Evolutionary conservation across 2,888 invertebrate species (phyloP), one percentile per base, ranked within the genome.

Genomic region (Drosophila subquinaria): DNA sequence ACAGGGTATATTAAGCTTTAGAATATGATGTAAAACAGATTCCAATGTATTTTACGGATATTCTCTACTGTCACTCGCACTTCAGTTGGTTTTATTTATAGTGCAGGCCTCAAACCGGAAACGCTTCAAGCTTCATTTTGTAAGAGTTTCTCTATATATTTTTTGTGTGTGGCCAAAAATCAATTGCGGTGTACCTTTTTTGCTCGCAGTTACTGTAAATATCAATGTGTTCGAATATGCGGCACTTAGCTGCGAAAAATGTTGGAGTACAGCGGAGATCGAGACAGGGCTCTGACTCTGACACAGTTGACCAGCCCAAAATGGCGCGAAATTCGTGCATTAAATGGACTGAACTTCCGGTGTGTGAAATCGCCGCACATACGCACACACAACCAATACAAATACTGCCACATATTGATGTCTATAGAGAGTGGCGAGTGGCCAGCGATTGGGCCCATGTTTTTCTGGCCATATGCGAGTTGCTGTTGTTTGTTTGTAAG

Each of bases 261-360:
- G 27, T 13, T 13, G 42, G 11, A 45, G 35, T n/a, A 45, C 33
- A 40, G 47, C 43, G 43, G 9, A 36, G 47, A 27, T 42, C 40
- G 20, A 40, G 50, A 66, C 47, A 36, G 48, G 35, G 45, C 20
- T 43, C 65, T 35, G 64, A 63, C 66, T 43, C 65, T 35, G 64
- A 63, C 64, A 64, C 63, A 83, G 83, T 71, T 82, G 84, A 69
- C 73, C 81, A 82, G 64, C 69, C 73, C 61, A 79, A 82, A 82
- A 89, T 88, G 85, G 85, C 88, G 88, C 88, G 81, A 88, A 89
- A 88, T 85, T 89, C 89, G 87, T 83, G 82, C 88, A 84, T 88
- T 88, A 86, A 90, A 90, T 90, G 90, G 90, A 90, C 82, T 90
- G 90, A 67, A 90, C 89, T 90, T 90, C 90, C 90, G 90, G 83